Evolutionary conservation across 2,113 vertebrate species (phyloP), one percentile per base, ranked within the genome.

Genomic region (Urocolius indicus): DNA sequence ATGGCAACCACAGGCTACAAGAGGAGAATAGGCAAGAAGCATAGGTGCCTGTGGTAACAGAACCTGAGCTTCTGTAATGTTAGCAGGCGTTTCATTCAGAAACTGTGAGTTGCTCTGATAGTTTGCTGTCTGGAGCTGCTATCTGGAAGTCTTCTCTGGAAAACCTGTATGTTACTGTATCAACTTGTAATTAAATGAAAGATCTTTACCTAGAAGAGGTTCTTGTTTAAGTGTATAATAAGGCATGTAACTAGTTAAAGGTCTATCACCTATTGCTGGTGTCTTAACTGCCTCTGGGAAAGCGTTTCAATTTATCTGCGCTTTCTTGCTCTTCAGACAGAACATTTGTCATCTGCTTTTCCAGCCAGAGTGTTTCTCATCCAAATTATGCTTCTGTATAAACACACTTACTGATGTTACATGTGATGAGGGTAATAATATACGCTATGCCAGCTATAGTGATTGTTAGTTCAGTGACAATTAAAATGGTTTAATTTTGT

Each of bases 1-100:
- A 6, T 84, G 92, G 89, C 92, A 96, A 95, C 86, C 65, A 74
- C 38, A 89, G 83, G 79, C 90, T 93, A 51, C 76, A 71, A 32
- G 57, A 79, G 76, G 73, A 79, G 73, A 0, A 0, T 67, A 74
- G 77, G 68, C 92, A 86, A 73, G 79, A 87, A 66, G 57, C 51
- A 17, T 2, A 72, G 66, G 32, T 79, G 54, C 51, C 62, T 62
- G 23, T 74, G 58, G 24, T 84, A 71, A 63, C 46, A 87, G 67
- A 87, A 17, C 29, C 71, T 88, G 69, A 67, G 84, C 59, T 62
- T 72, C 58, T 90, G 34, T 72, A 30, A 27, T 43, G 32, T 66
- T 76, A 77, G 20, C 17, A 62, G 55, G 41, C 46, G 18, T 68
- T 63, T 45, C 48, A 20, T 43, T 80, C 62, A 84, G 32, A 32